These are phyloP conservation scores for Leucopsar rothschildi DNA, from an alignment of 2,113 vertebrate genomes.

Conservation along the genomic window DNA sequence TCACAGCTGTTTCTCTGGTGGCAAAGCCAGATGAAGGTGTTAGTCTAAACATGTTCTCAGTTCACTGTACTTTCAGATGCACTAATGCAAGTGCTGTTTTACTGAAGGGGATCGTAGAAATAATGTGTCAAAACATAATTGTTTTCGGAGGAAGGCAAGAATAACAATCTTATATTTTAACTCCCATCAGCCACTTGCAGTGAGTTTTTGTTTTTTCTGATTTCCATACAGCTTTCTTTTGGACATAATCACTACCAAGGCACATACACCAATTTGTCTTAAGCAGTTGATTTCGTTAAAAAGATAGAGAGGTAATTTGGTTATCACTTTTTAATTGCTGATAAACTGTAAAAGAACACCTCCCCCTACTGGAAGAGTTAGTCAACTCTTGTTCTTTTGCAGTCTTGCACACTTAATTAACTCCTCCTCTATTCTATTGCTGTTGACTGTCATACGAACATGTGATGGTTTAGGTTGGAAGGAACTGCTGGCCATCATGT, in stretches of 20 bases:
- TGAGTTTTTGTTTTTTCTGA: not conserved
- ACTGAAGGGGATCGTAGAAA: not conserved
- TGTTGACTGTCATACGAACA: not conserved
- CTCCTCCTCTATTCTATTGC: not conserved
- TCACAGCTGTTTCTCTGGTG: not conserved
- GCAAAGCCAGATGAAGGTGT: not conserved
- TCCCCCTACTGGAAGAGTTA: slow-evolving; percentile 42
- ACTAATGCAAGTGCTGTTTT: not conserved
- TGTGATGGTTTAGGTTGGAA: not conserved
- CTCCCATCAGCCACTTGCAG: not conserved
- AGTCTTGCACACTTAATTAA: not conserved
- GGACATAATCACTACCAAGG: not conserved
- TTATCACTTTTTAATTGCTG: not conserved
- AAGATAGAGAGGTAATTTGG: not conserved
- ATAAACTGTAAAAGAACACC: slow-evolving; percentile 37
- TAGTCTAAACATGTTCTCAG: not conserved
- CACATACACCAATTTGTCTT: not conserved
- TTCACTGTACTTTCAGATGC: not conserved
- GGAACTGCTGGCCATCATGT: not conserved
- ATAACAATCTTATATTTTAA: not conserved
- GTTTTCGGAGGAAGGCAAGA: not conserved
- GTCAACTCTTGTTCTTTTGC: not conserved
- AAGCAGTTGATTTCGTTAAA: not conserved
- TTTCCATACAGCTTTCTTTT: not conserved
- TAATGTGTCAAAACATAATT: not conserved